Base-by-base conservation (phyloP, 2,888 invertebrate species). In the Oligia strigilis region DNA sequence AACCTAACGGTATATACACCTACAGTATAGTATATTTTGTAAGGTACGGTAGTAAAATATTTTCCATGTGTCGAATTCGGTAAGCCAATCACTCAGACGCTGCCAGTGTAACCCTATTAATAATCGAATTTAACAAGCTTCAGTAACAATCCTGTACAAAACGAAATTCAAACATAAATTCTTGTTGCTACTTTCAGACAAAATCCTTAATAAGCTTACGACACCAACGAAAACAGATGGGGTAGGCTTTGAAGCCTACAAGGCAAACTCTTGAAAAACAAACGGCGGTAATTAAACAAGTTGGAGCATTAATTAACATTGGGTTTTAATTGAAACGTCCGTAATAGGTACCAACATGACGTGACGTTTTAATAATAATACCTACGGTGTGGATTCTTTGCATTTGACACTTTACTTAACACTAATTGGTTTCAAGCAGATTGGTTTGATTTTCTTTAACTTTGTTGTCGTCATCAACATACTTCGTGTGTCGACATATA, bases 231-330 rank as follows among this genome's bases (percentile, higher is more conserved):
- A 83, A 83, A 83, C 84, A 87, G 87, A 83, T 78, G 87, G 71
- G 55, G 78, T 60, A 69, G 67, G 67, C 87, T 83, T 72, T 64
- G 67, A 83, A 76, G 67, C 72, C 83, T 82, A 74, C 64, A 62
- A 82, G 64, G 72, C 83, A 78, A 60, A 71, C 84, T 83, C 77
- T 83, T 79, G 69, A 86, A 79, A 77, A 87, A 87, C 76, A 84
- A 87, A 78, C 74, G 77, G 64, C 58, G 13, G 78, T 84, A 87
- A 89, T 89, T 89, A 89, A 88, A 84, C 75, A 78, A 79, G 67
- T 80, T 78, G 43, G 60, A 65, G 62, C 70, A 71, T 74, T 87
- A 83, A 87, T 87, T 87, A 83, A 86, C 77, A 77, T 77, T 66
- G 67, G 66, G 55, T 72, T 80, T 79, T 83, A 87, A 87, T 88